phyloP scores from a whole-genome alignment of 2,888 invertebrate genomes.

The Myopa testacea region DNA sequence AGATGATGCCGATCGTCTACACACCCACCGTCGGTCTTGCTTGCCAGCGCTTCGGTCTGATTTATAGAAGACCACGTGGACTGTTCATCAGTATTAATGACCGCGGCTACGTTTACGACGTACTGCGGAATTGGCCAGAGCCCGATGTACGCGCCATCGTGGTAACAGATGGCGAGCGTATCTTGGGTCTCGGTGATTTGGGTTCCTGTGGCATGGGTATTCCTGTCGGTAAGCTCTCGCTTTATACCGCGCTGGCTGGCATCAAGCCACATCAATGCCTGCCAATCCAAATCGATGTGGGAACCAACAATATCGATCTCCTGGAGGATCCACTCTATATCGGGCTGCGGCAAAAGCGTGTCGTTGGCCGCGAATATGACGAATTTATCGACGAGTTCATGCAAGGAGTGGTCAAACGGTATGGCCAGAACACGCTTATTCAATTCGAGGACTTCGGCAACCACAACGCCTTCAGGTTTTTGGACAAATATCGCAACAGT shows the following conservation, averaged over 20 bases:
- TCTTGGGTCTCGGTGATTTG: conserved; percentile 95
- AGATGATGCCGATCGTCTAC: conserved; percentile 96
- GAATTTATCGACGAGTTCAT: conserved; percentile 97
- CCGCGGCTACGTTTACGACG: conserved; percentile 90
- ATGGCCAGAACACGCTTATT: conserved; percentile 86
- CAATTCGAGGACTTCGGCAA: conserved; percentile 99
- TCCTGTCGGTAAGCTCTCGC: conserved; percentile 94
- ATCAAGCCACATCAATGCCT: conserved; percentile 95
- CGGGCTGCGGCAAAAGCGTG: conserved; percentile 87
- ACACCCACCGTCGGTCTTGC: conserved; percentile 98
- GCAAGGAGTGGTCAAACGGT: conserved; percentile 88
- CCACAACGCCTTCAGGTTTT: conserved; percentile 93
- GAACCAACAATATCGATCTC: conserved; percentile 90
- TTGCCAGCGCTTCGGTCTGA: conserved; percentile 96
- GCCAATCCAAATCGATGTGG: conserved; percentile 94
- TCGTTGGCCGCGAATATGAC: conserved; percentile 88
- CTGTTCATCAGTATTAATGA: conserved; percentile 97
- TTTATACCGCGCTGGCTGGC: conserved; percentile 97
- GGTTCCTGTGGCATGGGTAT: conserved; percentile 98
- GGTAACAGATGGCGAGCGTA: conserved; percentile 97
- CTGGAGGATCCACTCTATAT: conserved; percentile 95
- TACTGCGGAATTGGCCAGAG: conserved; percentile 76
- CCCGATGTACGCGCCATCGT: conserved; percentile 87
- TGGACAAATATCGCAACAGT: conserved; percentile 88
- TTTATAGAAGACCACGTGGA: conserved; percentile 93